Evolutionary conservation across 2,113 vertebrate species (phyloP).

Genomic region (Odontesthes bonariensis): DNA sequence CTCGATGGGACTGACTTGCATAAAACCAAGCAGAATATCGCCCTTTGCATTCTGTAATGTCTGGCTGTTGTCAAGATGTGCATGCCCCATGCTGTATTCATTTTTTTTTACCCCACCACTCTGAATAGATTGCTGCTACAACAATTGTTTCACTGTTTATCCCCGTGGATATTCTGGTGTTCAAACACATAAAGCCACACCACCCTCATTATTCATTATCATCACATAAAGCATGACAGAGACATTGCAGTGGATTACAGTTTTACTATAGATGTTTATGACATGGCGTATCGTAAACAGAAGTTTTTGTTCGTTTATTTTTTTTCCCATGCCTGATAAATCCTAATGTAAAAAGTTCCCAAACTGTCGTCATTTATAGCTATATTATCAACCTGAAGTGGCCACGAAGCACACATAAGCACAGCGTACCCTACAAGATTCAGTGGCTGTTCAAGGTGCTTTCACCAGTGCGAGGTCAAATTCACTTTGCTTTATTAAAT

Average conservation of each 20-base stretch:
- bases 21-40: conserved; percentile 44
- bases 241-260: conserved; percentile 1
- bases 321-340: no score
- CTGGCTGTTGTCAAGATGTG: conserved; percentile 64
- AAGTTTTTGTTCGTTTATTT: background rate
- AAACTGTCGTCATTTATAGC: conserved; percentile 27
- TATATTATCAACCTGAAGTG: conserved; percentile 13
- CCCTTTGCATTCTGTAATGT: conserved; percentile 5
- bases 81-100: conserved; percentile 30
- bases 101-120: conserved; percentile 42
- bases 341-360: background rate
- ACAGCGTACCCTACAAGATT: conserved; percentile 40
- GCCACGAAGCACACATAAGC: conserved; percentile 18
- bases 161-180: conserved; percentile 40
- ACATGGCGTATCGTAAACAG: no score
- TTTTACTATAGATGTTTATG: background rate
- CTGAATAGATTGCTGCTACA: conserved; percentile 41
- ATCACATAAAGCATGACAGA: conserved; percentile 36
- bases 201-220: conserved; percentile 54
- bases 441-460: conserved; percentile 43
- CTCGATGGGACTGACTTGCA: conserved; percentile 12
- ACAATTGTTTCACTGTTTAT: conserved; percentile 62
- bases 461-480: conserved; percentile 37
- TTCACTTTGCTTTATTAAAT: conserved; percentile 53
- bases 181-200: conserved; percentile 44